phyloP scores from a whole-genome alignment of 2,113 vertebrate species.

The Tyto alba region DNA sequence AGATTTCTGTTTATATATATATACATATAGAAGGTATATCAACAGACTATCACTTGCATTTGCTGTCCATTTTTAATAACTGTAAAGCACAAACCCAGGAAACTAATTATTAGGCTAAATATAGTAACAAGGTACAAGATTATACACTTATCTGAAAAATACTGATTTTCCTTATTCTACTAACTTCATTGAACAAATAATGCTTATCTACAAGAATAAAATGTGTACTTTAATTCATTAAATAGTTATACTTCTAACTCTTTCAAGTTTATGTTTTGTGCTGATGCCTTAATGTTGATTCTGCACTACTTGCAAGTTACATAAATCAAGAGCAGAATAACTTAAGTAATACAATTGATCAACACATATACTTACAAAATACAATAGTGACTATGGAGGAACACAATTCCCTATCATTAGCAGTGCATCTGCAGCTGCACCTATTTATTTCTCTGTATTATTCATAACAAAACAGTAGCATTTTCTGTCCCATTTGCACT shows the following conservation, averaged over 20 bases:
- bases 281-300: neutral
- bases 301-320: neutral
- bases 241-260: neutral
- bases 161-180: neutral
- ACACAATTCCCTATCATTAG: neutral
- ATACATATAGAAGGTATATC: neutral
- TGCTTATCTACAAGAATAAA: neutral
- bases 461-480: neutral
- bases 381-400: neutral
- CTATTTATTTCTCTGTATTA: neutral
- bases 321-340: neutral
- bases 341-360: neutral
- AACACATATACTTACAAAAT: neutral
- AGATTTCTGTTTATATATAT: neutral
- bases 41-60: neutral
- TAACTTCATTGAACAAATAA: neutral
- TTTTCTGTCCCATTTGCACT: neutral
- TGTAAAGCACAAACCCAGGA: neutral
- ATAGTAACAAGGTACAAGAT: neutral
- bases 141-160: neutral
- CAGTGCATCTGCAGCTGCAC: neutral
- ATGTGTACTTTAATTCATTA: neutral
- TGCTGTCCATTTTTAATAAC: neutral
- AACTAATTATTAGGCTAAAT: neutral
- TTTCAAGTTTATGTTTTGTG: neutral